Evolutionary conservation across 2,888 invertebrate species (phyloP).

Genomic region (Andrena dorsata): DNA sequence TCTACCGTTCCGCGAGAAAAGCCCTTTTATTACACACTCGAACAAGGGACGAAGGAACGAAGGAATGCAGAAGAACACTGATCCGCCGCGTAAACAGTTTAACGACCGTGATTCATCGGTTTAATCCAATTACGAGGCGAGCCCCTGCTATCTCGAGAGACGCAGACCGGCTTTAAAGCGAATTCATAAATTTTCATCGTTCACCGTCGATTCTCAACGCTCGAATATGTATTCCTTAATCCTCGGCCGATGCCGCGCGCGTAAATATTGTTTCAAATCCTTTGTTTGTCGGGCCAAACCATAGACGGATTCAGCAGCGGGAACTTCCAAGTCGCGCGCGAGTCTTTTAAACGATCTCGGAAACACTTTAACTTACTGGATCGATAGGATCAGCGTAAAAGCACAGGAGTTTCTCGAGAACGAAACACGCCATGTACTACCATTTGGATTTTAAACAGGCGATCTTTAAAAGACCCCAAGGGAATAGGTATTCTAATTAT

Average conservation of each 20-base stretch:
- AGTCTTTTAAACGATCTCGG: not conserved
- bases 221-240: not conserved
- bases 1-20: constrained; percentile 12
- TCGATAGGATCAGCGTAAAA: too few relatives aligned
- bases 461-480: too few relatives aligned
- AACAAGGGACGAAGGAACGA: not conserved
- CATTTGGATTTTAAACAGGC: too few relatives aligned
- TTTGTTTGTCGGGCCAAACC: not conserved
- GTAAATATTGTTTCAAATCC: constrained; percentile 25
- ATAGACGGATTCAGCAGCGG: not conserved
- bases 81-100: constrained; percentile 64
- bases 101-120: constrained; percentile 64
- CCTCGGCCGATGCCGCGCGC: not conserved
- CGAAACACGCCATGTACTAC: too few relatives aligned
- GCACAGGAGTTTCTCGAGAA: too few relatives aligned
- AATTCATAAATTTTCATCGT: constrained; percentile 63
- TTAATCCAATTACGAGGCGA: constrained; percentile 64
- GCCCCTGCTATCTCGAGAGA: constrained; percentile 46
- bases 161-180: constrained; percentile 32
- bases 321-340: not conserved
- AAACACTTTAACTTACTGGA: not conserved
- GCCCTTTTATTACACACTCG: constrained; percentile 10
- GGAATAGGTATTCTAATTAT: too few relatives aligned
- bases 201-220: constrained; percentile 15
- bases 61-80: constrained; percentile 45